These are phyloP conservation scores for Imbricaverruca yamaguchii DNA, from an alignment of 2,888 invertebrate genomes.

Conservation along the genomic window DNA sequence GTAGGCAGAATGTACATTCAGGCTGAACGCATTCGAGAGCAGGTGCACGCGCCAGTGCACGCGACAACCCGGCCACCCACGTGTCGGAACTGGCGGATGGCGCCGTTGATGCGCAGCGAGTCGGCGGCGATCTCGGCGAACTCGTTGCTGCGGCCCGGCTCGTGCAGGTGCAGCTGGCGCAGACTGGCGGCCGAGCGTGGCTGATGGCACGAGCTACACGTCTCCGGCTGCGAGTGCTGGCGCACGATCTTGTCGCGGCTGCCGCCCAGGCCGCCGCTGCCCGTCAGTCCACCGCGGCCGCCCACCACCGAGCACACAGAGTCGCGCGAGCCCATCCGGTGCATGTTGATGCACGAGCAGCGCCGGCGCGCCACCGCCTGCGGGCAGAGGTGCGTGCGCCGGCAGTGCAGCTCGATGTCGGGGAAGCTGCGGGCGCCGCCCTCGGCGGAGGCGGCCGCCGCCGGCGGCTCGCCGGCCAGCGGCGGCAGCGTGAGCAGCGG, in stretches of 20 bases:
- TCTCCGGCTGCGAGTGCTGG: conserved; percentile 79
- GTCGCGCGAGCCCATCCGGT: conserved; percentile 75
- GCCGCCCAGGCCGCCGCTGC: conserved; percentile 28
- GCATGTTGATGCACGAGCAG: conserved; percentile 44
- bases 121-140: conserved; percentile 82
- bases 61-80: too few relatives aligned
- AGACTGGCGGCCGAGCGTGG: conserved; percentile 61
- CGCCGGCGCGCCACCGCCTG: conserved; percentile 27
- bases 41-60: too few relatives aligned
- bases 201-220: conserved; percentile 44
- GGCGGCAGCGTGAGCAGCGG: conserved; percentile 26
- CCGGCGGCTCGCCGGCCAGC: conserved; percentile 14
- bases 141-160: conserved; percentile 29
- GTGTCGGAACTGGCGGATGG: conserved; percentile 93
- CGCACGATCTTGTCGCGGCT: conserved; percentile 62
- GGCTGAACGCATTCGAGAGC: too few relatives aligned
- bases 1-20: too few relatives aligned
- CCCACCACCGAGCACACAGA: conserved; percentile 63
- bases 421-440: conserved; percentile 57
- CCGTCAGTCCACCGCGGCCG: conserved; percentile 28
- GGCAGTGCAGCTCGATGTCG: conserved; percentile 71
- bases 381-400: conserved; percentile 42
- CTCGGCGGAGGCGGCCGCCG: conserved; percentile 23
- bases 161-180: conserved; percentile 70
- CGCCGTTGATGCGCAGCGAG: conserved; percentile 90